phyloP scores from a whole-genome alignment of 2,797 vertebrate genomes.

The Danio kyathit region DNA sequence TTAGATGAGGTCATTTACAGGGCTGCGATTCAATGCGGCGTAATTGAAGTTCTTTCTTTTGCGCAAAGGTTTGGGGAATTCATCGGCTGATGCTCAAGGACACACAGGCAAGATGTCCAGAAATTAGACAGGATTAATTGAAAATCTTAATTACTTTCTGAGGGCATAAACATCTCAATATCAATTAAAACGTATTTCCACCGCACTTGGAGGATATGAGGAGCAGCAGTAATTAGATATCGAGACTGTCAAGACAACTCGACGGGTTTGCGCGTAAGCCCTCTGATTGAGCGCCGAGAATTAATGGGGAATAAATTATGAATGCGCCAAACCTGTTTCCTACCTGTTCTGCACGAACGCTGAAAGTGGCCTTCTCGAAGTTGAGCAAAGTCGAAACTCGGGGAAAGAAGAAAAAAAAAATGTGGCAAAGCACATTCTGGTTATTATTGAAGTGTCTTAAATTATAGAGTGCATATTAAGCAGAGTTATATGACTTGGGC shows the following conservation, averaged over 20 bases:
- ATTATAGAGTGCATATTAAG: constrained; percentile 87
- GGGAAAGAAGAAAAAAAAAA: constrained; percentile 52
- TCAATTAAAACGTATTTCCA: constrained; percentile 87
- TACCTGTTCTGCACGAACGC: constrained; percentile 77
- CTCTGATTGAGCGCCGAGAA: constrained; percentile 78
- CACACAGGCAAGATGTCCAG: constrained; percentile 83
- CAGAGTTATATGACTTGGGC: constrained; percentile 83
- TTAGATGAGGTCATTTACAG: constrained; percentile 78
- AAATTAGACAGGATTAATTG: constrained; percentile 87
- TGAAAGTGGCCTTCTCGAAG: constrained; percentile 77
- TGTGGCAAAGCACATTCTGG: constrained; percentile 76
- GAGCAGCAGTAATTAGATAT: constrained; percentile 84
- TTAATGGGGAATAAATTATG: constrained; percentile 81
- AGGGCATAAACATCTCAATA: constrained; percentile 88
- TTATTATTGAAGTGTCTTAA: constrained; percentile 85
- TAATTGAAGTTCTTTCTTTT: constrained; percentile 82
- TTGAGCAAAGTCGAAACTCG: constrained; percentile 85
- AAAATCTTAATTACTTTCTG: constrained; percentile 88
- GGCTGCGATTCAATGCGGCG: constrained; percentile 74
- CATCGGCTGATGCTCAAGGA: constrained; percentile 82
- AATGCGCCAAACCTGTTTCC: constrained; percentile 70
- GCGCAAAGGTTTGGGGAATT: constrained; percentile 79
- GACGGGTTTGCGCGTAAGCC: constrained; percentile 77
- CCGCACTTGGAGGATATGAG: constrained; percentile 83
- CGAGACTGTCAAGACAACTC: constrained; percentile 80